Evolutionary conservation across 2,797 vertebrate genomes (phyloP), one percentile per base, ranked within the genome.

Genomic region (Chiloscyllium punctatum): DNA sequence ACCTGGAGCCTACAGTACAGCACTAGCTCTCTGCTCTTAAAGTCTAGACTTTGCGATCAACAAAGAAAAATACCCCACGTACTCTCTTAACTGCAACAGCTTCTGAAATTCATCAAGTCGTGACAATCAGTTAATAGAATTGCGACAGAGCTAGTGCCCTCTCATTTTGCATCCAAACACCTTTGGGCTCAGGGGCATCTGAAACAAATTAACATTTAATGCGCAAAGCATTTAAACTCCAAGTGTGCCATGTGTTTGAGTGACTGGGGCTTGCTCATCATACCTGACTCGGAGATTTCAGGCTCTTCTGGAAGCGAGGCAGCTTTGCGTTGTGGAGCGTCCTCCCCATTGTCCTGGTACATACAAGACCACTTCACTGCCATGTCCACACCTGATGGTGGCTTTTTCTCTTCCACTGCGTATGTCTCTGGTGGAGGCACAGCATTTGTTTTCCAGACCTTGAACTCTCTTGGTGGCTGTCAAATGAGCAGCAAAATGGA

Each of bases 311-410:
- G 98, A 1, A 99, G 96, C 96, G 98, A 98, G 33, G 37, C 97
- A 37, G 98, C 98, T 74, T 97, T 98, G 1, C 97, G 96, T 53
- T 98, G 97, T 0, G 99, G 99, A 69, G 99, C 99, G 13, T 99
- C 99, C 0, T 98, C 98, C 1, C 99, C 99, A 5, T 99, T 99
- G 97, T 99, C 99, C 96, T 99, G 98, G 16, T 99, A 99, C 88
- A 99, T 98, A 92, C 98, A 99, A 96, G 99, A 99, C 99, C 99
- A 99, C 96, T 99, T 99, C 79, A 99, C 99, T 53, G 99, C 99
- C 99, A 99, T 99, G 96, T 99, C 99, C 96, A 98, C 97, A 33
- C 98, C 98, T 0, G 98, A 98, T 0, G 98, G 98, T 0, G 98
- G 98, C 15, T 98, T 98, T 96, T 98, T 98, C 97, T 98, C 98